Evolutionary conservation across 2,113 vertebrate species (phyloP).

Genomic region (Macroglossus sobrinus): DNA sequence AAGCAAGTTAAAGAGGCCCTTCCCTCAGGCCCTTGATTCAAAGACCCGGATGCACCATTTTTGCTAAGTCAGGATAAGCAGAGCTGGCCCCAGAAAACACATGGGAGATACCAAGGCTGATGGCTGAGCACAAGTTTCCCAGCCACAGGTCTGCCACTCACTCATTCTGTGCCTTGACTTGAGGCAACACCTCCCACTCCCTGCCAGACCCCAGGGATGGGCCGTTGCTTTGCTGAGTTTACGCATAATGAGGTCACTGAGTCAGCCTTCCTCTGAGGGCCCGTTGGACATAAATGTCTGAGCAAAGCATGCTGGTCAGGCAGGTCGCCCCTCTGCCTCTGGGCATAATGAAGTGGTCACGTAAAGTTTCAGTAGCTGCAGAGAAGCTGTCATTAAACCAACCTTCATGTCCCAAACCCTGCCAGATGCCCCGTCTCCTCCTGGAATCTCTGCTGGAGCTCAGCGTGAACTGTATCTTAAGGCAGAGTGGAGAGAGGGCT

Average conservation of each 20-base stretch:
- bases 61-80: background rate
- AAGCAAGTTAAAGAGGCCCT: background rate
- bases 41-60: background rate
- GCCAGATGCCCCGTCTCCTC: background rate
- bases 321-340: background rate
- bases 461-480: background rate
- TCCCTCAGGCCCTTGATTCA: background rate
- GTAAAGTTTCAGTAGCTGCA: background rate
- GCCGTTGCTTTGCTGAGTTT: background rate
- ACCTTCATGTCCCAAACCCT: background rate
- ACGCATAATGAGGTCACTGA: background rate
- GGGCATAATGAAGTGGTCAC: background rate
- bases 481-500: background rate
- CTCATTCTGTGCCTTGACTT: background rate
- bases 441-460: background rate
- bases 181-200: fast-evolving
- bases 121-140: background rate
- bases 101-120: too few species aligned
- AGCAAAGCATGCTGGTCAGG: background rate
- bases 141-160: background rate
- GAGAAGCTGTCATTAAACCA: background rate
- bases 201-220: background rate
- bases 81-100: background rate
- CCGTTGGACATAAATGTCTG: background rate
- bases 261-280: background rate